Evolutionary conservation across 2,113 vertebrate species (phyloP).

Genomic region (Paracyprichromis sp.): DNA sequence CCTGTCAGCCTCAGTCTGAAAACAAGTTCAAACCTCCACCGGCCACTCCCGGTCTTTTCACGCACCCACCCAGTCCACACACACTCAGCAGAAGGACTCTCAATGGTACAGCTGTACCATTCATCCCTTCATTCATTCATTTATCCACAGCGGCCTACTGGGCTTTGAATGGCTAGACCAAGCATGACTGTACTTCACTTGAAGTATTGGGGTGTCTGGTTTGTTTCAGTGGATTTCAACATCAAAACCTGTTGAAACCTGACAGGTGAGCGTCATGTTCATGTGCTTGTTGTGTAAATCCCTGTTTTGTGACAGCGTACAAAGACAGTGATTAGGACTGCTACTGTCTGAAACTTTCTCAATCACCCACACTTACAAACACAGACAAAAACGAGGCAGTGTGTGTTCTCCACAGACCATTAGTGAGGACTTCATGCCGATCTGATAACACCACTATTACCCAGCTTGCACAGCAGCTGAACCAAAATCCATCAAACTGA

Average conservation of each 20-base stretch:
- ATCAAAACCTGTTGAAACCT: conserved; percentile 21
- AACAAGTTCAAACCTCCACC: conserved; percentile 18
- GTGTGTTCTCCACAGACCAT: background rate
- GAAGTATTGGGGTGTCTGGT: background rate
- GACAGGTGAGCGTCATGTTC: background rate
- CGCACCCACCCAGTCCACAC: background rate
- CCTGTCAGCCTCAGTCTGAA: background rate
- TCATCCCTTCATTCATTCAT: conserved; percentile 5
- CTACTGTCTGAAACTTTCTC: background rate
- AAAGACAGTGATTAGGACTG: background rate
- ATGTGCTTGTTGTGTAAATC: background rate
- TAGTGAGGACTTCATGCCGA: background rate
- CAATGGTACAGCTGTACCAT: conserved; percentile 46
- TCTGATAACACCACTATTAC: background rate
- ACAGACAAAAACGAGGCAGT: background rate
- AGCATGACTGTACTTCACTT: background rate
- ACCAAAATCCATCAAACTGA: background rate
- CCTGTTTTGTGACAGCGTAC: background rate
- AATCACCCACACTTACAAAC: background rate
- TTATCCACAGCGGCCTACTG: background rate
- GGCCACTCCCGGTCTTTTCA: conserved; percentile 23
- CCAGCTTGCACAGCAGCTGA: background rate
- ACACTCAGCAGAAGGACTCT: background rate
- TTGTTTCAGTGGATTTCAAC: background rate
- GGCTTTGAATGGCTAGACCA: background rate